Percentiles rank a stretch among this genome's conserved stretches.
phyloP scores from a whole-genome alignment of 2,113 vertebrate genomes.

The Phycodurus eques region DNA sequence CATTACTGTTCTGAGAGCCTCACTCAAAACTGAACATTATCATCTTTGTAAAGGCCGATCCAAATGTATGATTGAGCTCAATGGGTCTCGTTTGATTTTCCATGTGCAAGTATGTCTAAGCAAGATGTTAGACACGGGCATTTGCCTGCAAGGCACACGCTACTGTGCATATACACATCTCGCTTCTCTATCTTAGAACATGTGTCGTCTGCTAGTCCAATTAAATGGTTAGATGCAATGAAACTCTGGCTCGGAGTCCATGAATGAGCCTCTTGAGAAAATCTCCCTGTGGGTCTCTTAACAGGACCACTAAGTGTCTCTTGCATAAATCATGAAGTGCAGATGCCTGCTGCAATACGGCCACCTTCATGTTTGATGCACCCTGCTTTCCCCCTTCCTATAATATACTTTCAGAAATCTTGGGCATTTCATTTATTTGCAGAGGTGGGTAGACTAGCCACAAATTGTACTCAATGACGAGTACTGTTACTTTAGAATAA shows the following conservation, averaged over 20 bases:
- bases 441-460: not conserved
- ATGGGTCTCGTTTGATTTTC: no score
- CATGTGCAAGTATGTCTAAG: no score
- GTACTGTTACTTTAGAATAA: not conserved
- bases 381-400: constrained; percentile 36
- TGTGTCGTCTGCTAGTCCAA: constrained; percentile 33
- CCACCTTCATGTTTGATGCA: constrained; percentile 60
- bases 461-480: not conserved
- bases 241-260: constrained; percentile 31
- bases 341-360: constrained; percentile 58
- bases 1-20: no score
- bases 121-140: no score
- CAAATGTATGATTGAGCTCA: no score
- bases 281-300: constrained; percentile 35
- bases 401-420: constrained; percentile 30
- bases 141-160: no score
- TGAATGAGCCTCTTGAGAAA: constrained; percentile 39
- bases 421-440: not conserved
- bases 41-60: no score
- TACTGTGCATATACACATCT: not conserved
- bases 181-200: not conserved
- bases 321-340: constrained; percentile 66
- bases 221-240: constrained; percentile 45
- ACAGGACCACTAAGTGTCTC: constrained; percentile 42
- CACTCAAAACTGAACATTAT: no score